Evolutionary conservation across 2,888 invertebrate species (phyloP).

Genomic region (Gryllus longicercus): DNA sequence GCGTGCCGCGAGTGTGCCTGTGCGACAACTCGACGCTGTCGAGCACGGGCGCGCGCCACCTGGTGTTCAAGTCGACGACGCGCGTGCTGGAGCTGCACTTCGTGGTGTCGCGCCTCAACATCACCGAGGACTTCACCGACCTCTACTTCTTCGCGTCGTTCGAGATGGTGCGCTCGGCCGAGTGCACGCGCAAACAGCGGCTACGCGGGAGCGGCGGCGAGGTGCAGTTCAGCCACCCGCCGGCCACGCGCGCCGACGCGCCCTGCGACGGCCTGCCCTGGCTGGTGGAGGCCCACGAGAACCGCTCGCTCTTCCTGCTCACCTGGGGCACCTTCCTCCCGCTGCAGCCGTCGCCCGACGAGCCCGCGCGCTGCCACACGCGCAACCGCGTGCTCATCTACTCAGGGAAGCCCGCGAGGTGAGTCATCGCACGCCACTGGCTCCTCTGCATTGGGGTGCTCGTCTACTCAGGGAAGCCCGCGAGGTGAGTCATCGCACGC

Average conservation of each 20-base stretch:
- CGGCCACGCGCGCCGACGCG: constrained; percentile 58
- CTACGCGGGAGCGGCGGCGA: constrained; percentile 53
- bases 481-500: constrained; percentile 57
- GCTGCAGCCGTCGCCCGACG: constrained; percentile 53
- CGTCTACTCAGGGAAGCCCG: constrained; percentile 44
- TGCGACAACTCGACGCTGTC: constrained; percentile 66
- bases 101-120: constrained; percentile 66
- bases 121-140: constrained; percentile 77
- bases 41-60: constrained; percentile 51
- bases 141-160: constrained; percentile 73
- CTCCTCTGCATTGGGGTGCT: too few species aligned
- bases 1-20: constrained; percentile 70
- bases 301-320: constrained; percentile 74
- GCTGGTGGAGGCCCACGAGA: constrained; percentile 73
- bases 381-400: constrained; percentile 76
- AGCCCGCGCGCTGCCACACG: constrained; percentile 68
- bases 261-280: constrained; percentile 74
- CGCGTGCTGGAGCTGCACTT: constrained; percentile 72
- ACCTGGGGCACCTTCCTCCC: constrained; percentile 78
- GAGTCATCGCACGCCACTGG: not conserved
- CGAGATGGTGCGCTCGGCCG: constrained; percentile 61
- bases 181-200: constrained; percentile 63
- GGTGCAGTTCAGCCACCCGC: constrained; percentile 58
- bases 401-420: constrained; percentile 61
- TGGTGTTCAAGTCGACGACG: constrained; percentile 63